Base-by-base conservation (phyloP, 2,797 vertebrate species). In the Tragelaphus eurycerus region DNA sequence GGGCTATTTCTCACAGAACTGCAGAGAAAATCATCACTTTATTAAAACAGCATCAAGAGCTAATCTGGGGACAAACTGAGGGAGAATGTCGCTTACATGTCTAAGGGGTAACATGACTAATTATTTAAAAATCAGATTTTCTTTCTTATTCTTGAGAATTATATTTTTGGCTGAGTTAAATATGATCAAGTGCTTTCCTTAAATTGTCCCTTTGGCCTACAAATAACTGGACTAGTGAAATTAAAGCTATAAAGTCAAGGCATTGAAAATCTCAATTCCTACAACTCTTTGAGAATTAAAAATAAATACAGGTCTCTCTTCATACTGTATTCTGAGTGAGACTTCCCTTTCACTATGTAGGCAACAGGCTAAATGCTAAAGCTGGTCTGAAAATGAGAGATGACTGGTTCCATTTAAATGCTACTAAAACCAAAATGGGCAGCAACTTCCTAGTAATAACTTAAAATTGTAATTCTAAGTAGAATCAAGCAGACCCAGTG, bases 101-200 rank as follows among this genome's bases (percentile, higher is more conserved):
- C 29, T 93, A 92, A 92, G n/a, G 19, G 16, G 29, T 46, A 89
- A 27, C 19, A 59, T 71, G 93, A 92, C 25, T 93, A 74, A 85
- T 93, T 91, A 94, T 86, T 96, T 93, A 91, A 97, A 93, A 94
- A 88, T 88, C 50, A 96, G 87, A 96, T 46, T 43, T 85, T 94
- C 92, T 90, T 95, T 90, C 71, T 10, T 38, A 57, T 78, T 57
- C 52, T 43, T 87, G 50, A 94, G 79, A 90, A 86, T 90, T 88
- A 29, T 46, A 92, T 64, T 97, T 83, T 81, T 89, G 86, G 25
- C 48, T 96, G 59, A 81, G 29, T 54, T 96, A 64, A 90, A 43
- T 71, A 93, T 83, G 46, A 84, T 59, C 54, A 89, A 23, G 21
- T 95, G n/a, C 48, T 83, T 91, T 90, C 59, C 52, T 86, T 96